Percentiles rank a stretch among this genome's conserved stretches.
These are phyloP conservation scores for Drosophila saltans DNA, from an alignment of 1,140 invertebrate genomes.

Conservation along the genomic window DNA sequence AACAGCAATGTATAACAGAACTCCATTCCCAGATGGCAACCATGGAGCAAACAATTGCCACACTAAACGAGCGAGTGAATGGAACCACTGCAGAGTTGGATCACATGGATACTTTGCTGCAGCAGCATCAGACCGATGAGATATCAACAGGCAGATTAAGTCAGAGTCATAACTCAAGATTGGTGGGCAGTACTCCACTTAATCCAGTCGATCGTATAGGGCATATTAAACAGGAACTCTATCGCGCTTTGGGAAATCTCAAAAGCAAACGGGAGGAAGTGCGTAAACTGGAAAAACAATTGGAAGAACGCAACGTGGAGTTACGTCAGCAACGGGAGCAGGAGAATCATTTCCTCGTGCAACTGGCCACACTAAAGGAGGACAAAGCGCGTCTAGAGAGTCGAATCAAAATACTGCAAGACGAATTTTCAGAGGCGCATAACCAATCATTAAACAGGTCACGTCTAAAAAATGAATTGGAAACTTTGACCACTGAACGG, in stretches of 20 bases:
- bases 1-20: slow-evolving; percentile 58
- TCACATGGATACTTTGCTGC: slow-evolving; percentile 74
- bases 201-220: slow-evolving; percentile 60
- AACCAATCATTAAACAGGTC: slow-evolving; percentile 37
- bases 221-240: slow-evolving; percentile 75
- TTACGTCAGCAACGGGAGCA: slow-evolving; percentile 51
- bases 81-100: slow-evolving; percentile 71
- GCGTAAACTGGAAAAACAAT: slow-evolving; percentile 58
- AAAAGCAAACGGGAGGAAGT: slow-evolving; percentile 78
- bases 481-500: slow-evolving; percentile 33
- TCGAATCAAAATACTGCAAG: slow-evolving; percentile 60
- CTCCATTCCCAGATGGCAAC: slow-evolving; percentile 61
- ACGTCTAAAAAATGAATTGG: slow-evolving; percentile 33
- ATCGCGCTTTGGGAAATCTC: slow-evolving; percentile 60
- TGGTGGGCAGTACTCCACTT: slow-evolving; percentile 71
- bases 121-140: slow-evolving; percentile 69
- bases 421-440: slow-evolving; percentile 51
- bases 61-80: slow-evolving; percentile 60
- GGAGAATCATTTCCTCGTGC: slow-evolving; percentile 72
- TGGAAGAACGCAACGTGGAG: slow-evolving; percentile 67
- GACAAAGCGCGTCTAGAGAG: slow-evolving; percentile 62
- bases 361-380: slow-evolving; percentile 70
- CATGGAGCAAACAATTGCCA: slow-evolving; percentile 68
- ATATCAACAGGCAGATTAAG: slow-evolving; percentile 48
- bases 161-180: slow-evolving; percentile 37